A percentile compares a stretch with the other conserved stretches of the same genome.
phyloP scores from a whole-genome alignment of 2,888 invertebrate genomes.

The Dryadula phaetusa region DNA sequence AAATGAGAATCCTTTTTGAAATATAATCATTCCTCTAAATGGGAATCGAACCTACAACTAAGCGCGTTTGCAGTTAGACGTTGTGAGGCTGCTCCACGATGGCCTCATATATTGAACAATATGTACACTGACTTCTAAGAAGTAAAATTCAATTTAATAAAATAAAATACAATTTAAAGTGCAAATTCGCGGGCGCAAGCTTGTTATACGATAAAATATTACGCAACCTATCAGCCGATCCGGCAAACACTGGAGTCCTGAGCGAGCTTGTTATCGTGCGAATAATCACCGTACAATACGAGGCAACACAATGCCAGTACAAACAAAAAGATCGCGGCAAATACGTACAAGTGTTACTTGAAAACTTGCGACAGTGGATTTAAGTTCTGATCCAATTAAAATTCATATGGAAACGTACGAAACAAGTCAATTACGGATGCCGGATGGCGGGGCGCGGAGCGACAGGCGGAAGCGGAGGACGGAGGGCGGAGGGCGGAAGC shows the following conservation, averaged over 20 bases:
- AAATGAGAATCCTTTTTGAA: too few species aligned
- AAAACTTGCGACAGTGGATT: constrained; percentile 41
- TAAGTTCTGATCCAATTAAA: constrained; percentile 47
- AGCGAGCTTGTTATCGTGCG: constrained; percentile 7
- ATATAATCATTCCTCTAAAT: too few species aligned
- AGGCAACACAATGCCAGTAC: background rate
- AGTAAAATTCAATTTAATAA: too few species aligned
- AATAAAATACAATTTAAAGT: background rate
- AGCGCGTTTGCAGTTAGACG: too few species aligned
- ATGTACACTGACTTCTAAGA: too few species aligned
- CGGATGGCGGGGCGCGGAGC: constrained; percentile 19
- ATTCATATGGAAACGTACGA: constrained; percentile 42
- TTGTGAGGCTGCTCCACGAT: too few species aligned
- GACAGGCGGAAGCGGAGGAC: constrained; percentile 19
- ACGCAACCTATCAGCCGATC: constrained; percentile 7
- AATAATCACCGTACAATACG: constrained; percentile 14
- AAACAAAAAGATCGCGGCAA: constrained; percentile 36
- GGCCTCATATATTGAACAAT: too few species aligned
- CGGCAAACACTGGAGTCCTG: constrained; percentile 11
- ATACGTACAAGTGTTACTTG: constrained; percentile 35
- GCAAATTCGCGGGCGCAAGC: background rate
- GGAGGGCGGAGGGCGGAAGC: constrained; percentile 3
- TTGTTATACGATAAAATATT: background rate
- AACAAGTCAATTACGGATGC: constrained; percentile 43
- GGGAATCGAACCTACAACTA: too few species aligned